phyloP scores from a whole-genome alignment of 2,113 vertebrate species.

The Prunella fulvescens region DNA sequence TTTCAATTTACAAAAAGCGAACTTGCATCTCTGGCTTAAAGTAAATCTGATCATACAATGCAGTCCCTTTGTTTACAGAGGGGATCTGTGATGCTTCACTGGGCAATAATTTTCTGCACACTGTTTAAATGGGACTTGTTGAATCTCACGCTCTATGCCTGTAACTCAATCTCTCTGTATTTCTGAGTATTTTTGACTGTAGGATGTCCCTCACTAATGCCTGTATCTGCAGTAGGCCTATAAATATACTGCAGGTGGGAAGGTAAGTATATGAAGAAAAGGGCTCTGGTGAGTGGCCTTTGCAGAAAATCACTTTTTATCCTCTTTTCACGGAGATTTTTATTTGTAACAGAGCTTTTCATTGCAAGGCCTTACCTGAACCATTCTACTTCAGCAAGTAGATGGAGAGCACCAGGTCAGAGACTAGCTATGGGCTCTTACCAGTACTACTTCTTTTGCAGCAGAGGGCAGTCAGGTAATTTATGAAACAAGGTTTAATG shows the following conservation, averaged over 20 bases:
- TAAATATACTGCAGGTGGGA: conserved; percentile 87
- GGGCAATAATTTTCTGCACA: conserved; percentile 51
- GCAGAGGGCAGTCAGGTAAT: conserved; percentile 63
- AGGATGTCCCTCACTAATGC: conserved; percentile 89
- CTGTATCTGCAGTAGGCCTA: conserved; percentile 89
- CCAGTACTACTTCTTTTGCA: conserved; percentile 60
- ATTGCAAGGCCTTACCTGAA: conserved; percentile 81
- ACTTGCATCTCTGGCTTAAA: conserved; percentile 19
- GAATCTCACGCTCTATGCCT: conserved; percentile 53
- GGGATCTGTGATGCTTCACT: conserved; percentile 1
- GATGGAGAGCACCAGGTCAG: conserved; percentile 72
- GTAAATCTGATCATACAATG: neutral
- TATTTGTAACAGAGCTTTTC: conserved; percentile 76
- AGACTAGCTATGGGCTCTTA: conserved; percentile 81
- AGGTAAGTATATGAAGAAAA: conserved; percentile 89
- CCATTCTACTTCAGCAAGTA: conserved; percentile 66
- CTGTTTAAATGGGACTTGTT: conserved; percentile 60
- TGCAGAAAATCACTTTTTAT: conserved; percentile 77
- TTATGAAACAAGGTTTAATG: conserved; percentile 17
- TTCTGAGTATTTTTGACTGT: conserved; percentile 88
- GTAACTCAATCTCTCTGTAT: conserved; percentile 73
- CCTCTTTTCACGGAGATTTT: conserved; percentile 47
- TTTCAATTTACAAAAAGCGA: conserved; percentile 28
- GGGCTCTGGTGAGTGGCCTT: conserved; percentile 89
- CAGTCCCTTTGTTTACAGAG: conserved; percentile 6